Base-by-base conservation (phyloP, 1,140 invertebrate species). In the Episyrphus balteatus region DNA sequence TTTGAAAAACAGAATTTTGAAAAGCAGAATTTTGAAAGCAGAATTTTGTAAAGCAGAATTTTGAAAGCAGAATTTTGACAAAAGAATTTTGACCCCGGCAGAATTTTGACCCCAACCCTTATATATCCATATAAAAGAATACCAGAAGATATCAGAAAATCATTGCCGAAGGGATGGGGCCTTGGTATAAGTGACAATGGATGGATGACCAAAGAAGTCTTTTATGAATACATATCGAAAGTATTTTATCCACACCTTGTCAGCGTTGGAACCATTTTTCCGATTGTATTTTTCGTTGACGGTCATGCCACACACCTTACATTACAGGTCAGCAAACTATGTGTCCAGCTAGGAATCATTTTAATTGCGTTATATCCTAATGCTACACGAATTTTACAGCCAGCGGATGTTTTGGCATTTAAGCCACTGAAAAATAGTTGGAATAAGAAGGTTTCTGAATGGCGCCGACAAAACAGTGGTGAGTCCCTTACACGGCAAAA, bases 111-210 rank as follows among this genome's bases (percentile, higher is more conserved):
- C n/a, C n/a, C n/a, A n/a, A n/a, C n/a, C n/a, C n/a, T n/a, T n/a
- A n/a, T n/a, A n/a, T n/a, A n/a, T n/a, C 50, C 54, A 34, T 58
- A 51, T 48, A 47, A 53, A 21, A 49, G 57, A 51, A 51, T 48
- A 11, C 52, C 49, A 33, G 50, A 49, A 47, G 53, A 40, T 26
- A 42, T 59, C 17, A 40, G 47, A 21, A 37, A 56, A 9, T 44
- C 54, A 30, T 44, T 57, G 17, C 49, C 58, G 26, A 17, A 46
- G 10, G 32, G 48, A 18, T 60, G 54, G 54, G 42, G 48, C 21
- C 37, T 48, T 1, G 50, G 45, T 9, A 40, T 26, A 32, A 32
- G 21, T 12, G 31, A 47, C 9, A 34, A 9, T 10, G 33, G 33
- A 34, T 34, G 33, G 33, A 34, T 34, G 33, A n/a, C n/a, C 9